Evolutionary conservation across 2,888 invertebrate genomes (phyloP).

Genomic region (Eledona agricola): DNA sequence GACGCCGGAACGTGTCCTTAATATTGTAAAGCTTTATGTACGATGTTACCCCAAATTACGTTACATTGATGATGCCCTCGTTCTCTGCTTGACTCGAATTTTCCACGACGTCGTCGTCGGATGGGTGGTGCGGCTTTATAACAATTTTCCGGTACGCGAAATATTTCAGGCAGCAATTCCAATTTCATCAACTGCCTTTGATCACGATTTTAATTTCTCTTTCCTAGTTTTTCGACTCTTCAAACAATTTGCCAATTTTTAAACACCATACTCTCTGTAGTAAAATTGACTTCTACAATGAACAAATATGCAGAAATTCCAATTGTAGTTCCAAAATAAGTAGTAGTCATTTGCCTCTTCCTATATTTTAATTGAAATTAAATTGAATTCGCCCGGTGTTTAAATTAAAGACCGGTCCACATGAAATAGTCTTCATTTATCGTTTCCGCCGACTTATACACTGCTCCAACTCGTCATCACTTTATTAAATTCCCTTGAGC

Average conservation of each 20-base stretch:
- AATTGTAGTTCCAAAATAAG: no score
- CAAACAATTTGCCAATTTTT: no score
- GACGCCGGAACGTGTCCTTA: slow-evolving; percentile 38
- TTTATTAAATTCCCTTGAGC: slow-evolving; percentile 37
- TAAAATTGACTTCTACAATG: no score
- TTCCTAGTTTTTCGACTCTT: no score
- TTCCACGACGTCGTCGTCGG: slow-evolving; percentile 21
- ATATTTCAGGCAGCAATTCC: no score
- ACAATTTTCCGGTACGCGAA: no score
- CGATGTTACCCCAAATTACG: slow-evolving; percentile 35
- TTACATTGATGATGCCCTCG: slow-evolving; percentile 36
- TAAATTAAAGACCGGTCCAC: slow-evolving; percentile 34
- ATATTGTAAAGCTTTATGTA: slow-evolving; percentile 37
- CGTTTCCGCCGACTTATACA: slow-evolving; percentile 39
- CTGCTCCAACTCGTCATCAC: slow-evolving; percentile 36
- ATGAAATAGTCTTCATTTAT: slow-evolving; percentile 40
- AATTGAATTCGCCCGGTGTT: slow-evolving; percentile 10
- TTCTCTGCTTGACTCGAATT: slow-evolving; percentile 24
- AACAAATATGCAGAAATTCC: no score
- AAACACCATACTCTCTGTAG: no score
- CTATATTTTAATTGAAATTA: no score
- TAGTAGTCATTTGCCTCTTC: no score
- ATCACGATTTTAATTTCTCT: no score
- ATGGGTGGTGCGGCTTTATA: slow-evolving; percentile 8
- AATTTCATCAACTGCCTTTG: no score